Conservation (phyloP, 2,113 vertebrate species). For the Hipposideros armiger region DNA sequence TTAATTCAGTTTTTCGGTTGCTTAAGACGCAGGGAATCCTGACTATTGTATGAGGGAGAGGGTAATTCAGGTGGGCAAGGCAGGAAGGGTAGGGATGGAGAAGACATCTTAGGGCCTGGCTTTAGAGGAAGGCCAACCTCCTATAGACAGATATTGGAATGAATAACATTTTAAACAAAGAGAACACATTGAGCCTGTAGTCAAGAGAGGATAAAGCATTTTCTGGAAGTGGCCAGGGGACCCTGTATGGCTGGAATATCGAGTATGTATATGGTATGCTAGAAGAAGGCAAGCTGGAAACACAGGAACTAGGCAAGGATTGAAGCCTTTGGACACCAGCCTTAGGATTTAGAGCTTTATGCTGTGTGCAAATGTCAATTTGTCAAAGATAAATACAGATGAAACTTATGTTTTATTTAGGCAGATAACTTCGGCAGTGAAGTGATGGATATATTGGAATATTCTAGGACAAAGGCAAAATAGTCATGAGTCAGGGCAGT, state of each 20-base stretch:
- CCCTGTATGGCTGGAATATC: neutral
- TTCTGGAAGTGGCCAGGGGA: neutral
- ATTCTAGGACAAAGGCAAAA: conserved; percentile 19
- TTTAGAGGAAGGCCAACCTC: neutral
- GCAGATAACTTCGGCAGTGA: conserved; percentile 27
- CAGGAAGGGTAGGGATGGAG: neutral
- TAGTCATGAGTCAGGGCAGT: neutral
- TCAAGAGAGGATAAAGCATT: neutral
- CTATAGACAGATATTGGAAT: neutral
- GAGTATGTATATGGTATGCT: neutral
- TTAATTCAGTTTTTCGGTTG: neutral
- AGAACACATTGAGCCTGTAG: neutral
- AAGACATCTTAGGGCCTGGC: neutral
- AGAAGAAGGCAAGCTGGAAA: neutral
- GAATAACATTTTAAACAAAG: neutral
- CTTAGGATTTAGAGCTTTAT: neutral
- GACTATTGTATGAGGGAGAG: neutral
- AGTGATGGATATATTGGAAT: conserved; percentile 26
- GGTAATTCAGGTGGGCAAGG: neutral
- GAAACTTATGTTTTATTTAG: conserved; percentile 45
- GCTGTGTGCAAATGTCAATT: neutral
- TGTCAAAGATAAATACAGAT: conserved; percentile 19
- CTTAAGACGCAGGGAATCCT: neutral
- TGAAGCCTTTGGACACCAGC: neutral
- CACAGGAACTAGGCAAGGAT: conserved; percentile 39